phyloP scores from a whole-genome alignment of 2,797 vertebrate species.

The Aplochiton taeniatus region DNA sequence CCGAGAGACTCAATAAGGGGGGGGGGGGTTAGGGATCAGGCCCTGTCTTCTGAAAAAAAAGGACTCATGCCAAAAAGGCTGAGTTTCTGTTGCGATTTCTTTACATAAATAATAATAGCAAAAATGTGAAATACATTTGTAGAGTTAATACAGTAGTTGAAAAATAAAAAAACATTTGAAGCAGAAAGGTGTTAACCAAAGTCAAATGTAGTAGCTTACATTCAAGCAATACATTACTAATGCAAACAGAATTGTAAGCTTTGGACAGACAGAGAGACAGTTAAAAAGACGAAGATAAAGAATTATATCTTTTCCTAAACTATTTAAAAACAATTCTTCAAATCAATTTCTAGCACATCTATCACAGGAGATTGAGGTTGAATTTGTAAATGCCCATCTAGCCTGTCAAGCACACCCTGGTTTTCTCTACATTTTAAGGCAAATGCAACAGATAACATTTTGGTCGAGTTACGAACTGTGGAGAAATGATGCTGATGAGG shows the following conservation, averaged over 20 bases:
- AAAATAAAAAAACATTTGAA: constrained; percentile 29
- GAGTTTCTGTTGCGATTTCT: constrained; percentile 45
- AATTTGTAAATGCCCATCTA: no score
- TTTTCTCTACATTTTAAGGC: constrained; percentile 54
- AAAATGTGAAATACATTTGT: constrained; percentile 44
- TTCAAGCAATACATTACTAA: constrained; percentile 25
- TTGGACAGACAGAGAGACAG: constrained; percentile 49
- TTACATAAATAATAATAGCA: constrained; percentile 59
- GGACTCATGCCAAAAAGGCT: constrained; percentile 24
- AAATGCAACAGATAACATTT: constrained; percentile 46
- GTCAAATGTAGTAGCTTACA: constrained; percentile 25
- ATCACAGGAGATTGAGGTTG: not conserved
- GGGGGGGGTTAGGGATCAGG: constrained; percentile 15
- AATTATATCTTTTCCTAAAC: constrained; percentile 48
- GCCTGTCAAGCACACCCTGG: constrained; percentile 17
- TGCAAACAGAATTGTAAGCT: constrained; percentile 24
- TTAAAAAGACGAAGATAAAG: constrained; percentile 40
- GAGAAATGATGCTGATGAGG: constrained; percentile 15
- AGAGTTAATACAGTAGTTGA: constrained; percentile 48
- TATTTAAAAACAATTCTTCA: constrained; percentile 32
- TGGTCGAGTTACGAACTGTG: constrained; percentile 4
- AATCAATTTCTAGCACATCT: constrained; percentile 20
- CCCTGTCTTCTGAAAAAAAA: constrained; percentile 34
- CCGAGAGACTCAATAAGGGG: constrained; percentile 20
- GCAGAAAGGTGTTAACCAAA: not conserved